Conservation (phyloP, 2,797 vertebrate genomes). For the Chrysocyon brachyurus region DNA sequence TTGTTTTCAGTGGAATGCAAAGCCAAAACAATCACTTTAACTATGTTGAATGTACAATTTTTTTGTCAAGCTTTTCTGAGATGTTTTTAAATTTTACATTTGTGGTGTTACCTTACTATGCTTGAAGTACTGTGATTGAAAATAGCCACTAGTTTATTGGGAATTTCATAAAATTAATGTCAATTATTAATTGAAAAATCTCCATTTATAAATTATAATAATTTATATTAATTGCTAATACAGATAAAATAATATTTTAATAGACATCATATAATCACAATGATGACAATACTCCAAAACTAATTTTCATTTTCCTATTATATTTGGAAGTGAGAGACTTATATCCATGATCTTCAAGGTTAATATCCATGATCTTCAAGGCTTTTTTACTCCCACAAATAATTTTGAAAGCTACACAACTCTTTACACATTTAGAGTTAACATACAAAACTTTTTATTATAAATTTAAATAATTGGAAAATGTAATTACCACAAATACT, state of each 20-base stretch:
- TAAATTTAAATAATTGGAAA: slow-evolving; percentile 24
- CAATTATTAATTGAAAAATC: background rate
- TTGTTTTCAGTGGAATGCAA: background rate
- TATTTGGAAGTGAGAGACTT: background rate
- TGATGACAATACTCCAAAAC: background rate
- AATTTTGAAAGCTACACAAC: background rate
- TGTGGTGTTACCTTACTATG: background rate
- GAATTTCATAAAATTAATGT: background rate
- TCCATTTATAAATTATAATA: background rate
- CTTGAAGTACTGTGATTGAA: background rate
- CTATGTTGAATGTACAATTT: background rate
- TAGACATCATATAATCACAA: background rate
- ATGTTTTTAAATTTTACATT: slow-evolving; percentile 12
- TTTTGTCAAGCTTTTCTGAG: background rate
- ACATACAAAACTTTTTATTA: background rate
- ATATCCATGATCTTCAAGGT: background rate
- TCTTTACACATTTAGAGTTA: background rate
- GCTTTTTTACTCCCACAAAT: background rate
- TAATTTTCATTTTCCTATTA: background rate
- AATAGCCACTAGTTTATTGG: background rate
- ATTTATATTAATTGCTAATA: background rate
- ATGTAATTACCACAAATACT: background rate
- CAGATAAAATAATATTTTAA: background rate
- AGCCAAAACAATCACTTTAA: slow-evolving; percentile 5
- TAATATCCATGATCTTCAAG: background rate